Evolutionary conservation across 2,888 invertebrate species (phyloP).

Genomic region (Amphipoea oculea): DNA sequence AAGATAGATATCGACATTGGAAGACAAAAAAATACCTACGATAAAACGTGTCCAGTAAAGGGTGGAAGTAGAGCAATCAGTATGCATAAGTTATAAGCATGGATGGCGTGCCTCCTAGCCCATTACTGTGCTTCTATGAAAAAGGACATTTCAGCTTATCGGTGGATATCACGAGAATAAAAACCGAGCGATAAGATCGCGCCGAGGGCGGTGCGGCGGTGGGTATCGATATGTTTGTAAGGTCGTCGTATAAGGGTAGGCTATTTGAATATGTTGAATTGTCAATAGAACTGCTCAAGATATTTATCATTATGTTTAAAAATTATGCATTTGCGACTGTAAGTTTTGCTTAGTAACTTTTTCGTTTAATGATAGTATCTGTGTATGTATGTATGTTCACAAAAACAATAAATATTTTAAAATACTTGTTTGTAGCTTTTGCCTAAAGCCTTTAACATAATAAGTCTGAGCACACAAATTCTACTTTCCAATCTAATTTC

Average conservation of each 20-base stretch:
- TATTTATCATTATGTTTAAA: neutral
- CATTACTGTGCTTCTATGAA: slow-evolving; percentile 90
- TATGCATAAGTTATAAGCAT: slow-evolving; percentile 88
- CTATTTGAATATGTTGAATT: slow-evolving; percentile 10
- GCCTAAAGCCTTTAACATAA: neutral
- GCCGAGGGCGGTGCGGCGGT: slow-evolving; percentile 56
- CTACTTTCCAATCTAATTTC: neutral
- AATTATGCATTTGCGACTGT: neutral
- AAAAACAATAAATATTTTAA: too few relatives aligned
- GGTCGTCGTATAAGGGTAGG: slow-evolving; percentile 30
- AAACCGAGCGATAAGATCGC: slow-evolving; percentile 88
- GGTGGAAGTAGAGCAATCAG: slow-evolving; percentile 86
- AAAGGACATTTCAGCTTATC: slow-evolving; percentile 90
- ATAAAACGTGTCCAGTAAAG: slow-evolving; percentile 79
- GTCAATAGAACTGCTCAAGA: slow-evolving; percentile 9
- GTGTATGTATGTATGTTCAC: neutral
- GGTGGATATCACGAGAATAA: slow-evolving; percentile 90
- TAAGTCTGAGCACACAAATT: neutral
- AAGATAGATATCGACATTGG: slow-evolving; percentile 65
- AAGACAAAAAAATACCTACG: slow-evolving; percentile 66
- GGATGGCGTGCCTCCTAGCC: slow-evolving; percentile 86
- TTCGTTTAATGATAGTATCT: neutral
- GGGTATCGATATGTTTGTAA: slow-evolving; percentile 55
- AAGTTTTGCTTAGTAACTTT: neutral
- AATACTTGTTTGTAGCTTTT: neutral